These are phyloP conservation scores for Ectobius pallidus DNA, from an alignment of 2,888 invertebrate species.

Conservation along the genomic window DNA sequence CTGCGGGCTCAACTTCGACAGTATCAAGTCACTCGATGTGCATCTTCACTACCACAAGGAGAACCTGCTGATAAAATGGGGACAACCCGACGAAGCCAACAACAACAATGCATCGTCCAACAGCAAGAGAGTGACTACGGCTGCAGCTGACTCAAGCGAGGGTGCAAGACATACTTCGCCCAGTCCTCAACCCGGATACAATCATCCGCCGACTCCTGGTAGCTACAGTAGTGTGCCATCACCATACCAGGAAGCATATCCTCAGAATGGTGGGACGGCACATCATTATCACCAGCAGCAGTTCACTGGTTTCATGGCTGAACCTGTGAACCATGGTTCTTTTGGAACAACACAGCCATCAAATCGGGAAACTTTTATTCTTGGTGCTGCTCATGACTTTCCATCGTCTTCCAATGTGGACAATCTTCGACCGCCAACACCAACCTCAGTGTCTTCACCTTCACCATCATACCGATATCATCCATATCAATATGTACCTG, in stretches of 20 bases:
- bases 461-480: constrained; percentile 57
- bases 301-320: too few species aligned
- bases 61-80: constrained; percentile 76
- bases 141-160: constrained; percentile 79
- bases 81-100: constrained; percentile 67
- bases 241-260: constrained; percentile 59
- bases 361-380: constrained; percentile 41
- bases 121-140: constrained; percentile 54
- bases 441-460: constrained; percentile 41
- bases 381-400: constrained; percentile 31
- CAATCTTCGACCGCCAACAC: constrained; percentile 24
- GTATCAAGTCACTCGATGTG: constrained; percentile 76
- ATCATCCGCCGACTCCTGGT: constrained; percentile 69
- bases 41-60: constrained; percentile 82
- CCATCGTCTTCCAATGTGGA: constrained; percentile 16
- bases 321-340: too few species aligned
- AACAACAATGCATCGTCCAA: constrained; percentile 63
- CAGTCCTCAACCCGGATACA: constrained; percentile 51
- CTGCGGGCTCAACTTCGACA: constrained; percentile 77
- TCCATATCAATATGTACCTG: constrained; percentile 52
- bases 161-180: too few species aligned
- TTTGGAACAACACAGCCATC: too few species aligned
- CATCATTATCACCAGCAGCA: background rate
- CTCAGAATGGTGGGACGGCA: background rate
- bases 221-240: constrained; percentile 71